Base-by-base conservation (phyloP, 1,140 invertebrate species). In the Brachionus paranguensis region DNA sequence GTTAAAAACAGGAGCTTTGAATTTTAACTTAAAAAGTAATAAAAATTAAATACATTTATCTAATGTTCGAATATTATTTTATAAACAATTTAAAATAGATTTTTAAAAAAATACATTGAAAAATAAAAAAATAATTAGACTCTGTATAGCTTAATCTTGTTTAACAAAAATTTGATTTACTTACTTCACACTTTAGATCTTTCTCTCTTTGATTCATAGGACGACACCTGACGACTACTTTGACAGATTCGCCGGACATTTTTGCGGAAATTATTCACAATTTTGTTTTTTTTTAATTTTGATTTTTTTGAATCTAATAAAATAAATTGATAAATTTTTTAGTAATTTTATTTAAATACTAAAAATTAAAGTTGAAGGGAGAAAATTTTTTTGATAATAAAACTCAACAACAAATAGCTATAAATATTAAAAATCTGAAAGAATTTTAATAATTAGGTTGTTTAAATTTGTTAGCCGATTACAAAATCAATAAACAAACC, bases 141-240 rank as follows among this genome's bases (percentile, higher is more conserved):
- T 24, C 24, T 24, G 24, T 24, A 24, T 24, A 33, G 29, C 5
- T 33, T 33, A 33, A 33, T 29, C 27, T 29, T 29, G 27, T 29
- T 29, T 29, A 33, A 5, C 29, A 33, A 33, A 55, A 55, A 55
- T 20, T 20, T 60, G 10, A 8, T 60, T 27, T 20, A 64, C 83
- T 89, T 89, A 93, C 93, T 88, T 93, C 91, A 88, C 93, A 93
- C 83, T 93, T 93, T 17, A 93, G 87, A 65, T 91, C 91, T 81
- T 91, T 92, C 90, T 95, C 94, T 85, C 93, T 90, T 74, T 90
- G 89, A 90, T 95, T 95, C 92, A 96, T 94, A 17, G 95, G 95
- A 45, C 95, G 93, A 91, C 95, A 97, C 90, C 95, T 91, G 84
- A 96, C 94, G 65, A 96, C 93, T 17, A 96, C 95, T 91, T 94